Conservation (phyloP, 2,888 invertebrate species). For the Callyntrura guangdongensis region DNA sequence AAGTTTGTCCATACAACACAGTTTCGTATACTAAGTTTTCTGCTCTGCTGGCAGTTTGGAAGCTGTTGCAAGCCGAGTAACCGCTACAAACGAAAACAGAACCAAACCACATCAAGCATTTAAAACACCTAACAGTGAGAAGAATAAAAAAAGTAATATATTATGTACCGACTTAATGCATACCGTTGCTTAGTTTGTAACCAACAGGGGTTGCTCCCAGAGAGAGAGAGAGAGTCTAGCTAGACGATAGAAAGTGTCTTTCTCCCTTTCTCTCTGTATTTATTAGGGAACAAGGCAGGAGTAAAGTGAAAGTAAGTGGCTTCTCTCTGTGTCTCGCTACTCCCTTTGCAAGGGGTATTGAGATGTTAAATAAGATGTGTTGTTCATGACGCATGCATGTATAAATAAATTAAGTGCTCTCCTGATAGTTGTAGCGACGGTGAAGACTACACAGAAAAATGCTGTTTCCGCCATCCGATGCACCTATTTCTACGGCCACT, state of each 20-base stretch:
- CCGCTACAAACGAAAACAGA: background rate
- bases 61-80: background rate
- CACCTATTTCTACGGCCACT: background rate
- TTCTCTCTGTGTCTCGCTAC: background rate
- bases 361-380: background rate
- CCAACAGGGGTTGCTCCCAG: constrained; percentile 10
- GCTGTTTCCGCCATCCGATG: background rate
- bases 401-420: constrained; percentile 18
- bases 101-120: constrained; percentile 48
- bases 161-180: background rate
- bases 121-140: constrained; percentile 47
- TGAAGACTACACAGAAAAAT: background rate
- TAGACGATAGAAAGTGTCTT: background rate
- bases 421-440: background rate
- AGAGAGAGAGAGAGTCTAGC: background rate
- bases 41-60: constrained; percentile 7
- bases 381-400: background rate
- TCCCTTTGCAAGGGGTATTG: background rate
- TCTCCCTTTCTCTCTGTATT: background rate
- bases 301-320: constrained; percentile 14
- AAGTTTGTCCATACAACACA: background rate
- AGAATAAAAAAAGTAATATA: constrained; percentile 38
- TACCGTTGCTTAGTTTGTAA: background rate
- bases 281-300: background rate
- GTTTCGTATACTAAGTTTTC: constrained; percentile 16